phyloP scores from a whole-genome alignment of 2,113 vertebrate genomes.

The Notothenia rossii region DNA sequence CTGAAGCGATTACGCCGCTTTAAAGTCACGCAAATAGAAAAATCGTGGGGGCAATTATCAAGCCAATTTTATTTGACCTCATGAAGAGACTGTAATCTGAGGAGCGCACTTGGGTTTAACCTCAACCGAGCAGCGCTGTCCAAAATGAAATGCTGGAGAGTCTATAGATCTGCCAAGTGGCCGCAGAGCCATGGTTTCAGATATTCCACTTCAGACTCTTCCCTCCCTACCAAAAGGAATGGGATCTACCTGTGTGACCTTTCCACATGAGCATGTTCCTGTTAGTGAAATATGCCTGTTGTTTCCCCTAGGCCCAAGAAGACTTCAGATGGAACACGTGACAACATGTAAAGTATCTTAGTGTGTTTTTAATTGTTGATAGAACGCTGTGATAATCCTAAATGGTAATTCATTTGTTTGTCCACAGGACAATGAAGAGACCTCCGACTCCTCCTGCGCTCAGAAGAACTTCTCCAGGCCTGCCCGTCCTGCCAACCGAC shows the following conservation, averaged over 20 bases:
- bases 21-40: constrained; percentile 68
- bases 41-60: constrained; percentile 45
- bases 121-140: constrained; percentile 10
- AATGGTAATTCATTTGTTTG: constrained; percentile 75
- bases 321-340: constrained; percentile 75
- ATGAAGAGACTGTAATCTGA: constrained; percentile 36
- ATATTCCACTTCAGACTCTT: constrained; percentile 22
- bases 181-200: neutral
- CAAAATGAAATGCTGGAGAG: constrained; percentile 12
- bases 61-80: constrained; percentile 48
- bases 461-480: constrained; percentile 93
- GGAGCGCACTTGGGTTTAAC: constrained; percentile 17
- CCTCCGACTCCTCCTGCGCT: constrained; percentile 57
- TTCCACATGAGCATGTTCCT: constrained; percentile 46
- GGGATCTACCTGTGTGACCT: constrained; percentile 27
- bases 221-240: constrained; percentile 3
- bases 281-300: constrained; percentile 75
- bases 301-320: constrained; percentile 73
- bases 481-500: constrained; percentile 90
- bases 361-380: constrained; percentile 37
- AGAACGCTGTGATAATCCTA: constrained; percentile 68
- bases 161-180: constrained; percentile 5
- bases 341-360: constrained; percentile 79
- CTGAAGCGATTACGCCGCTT: constrained; percentile 57
- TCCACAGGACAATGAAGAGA: constrained; percentile 72